Base-by-base conservation (phyloP, 2,113 vertebrate species). In the Elachura formosa region DNA sequence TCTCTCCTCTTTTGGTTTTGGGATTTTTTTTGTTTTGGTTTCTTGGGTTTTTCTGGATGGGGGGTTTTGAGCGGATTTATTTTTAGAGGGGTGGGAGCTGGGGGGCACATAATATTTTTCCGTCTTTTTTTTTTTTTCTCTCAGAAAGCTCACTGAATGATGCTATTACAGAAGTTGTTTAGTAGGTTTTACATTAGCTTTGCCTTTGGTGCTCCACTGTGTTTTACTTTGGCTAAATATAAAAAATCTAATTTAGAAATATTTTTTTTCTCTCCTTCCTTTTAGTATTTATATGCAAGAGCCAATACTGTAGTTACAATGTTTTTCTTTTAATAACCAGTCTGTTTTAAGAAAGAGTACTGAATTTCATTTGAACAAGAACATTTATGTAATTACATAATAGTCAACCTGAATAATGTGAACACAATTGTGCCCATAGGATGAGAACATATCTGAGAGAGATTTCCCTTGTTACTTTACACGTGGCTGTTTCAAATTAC, bases 401-500 rank as follows among this genome's bases (percentile, higher is more conserved):
- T 82, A 82, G 73, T 83, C 75, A 43, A 31, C 38, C 73, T 73
- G 67, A 89, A 69, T 90, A 87, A 69, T 36, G 41, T 36, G 72
- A 51, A 69, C n/a, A 24, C 40, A 58, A 28, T 83, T 79, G n/a
- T 83, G 74, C 58, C 75, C 63, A 52, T 9, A 87, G 84, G 75
- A 91, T 90, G 63, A 88, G 43, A 71, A 59, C 45, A 56, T 3
- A 29, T 61, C 66, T n/a, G 46, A 49, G 78, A 36, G 80, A 94
- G 34, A 63, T 90, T 94, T 96, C 71, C 91, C 81, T 63, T 85
- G 71, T 80, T 79, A 29, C 67, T 87, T 73, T 88, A 55, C 89
- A 90, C 12, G 28, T 90, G 94, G 78, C 85, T 91, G 81, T 89
- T 91, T 95, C 90, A 91, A 87, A 87, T 94, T 97, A 83, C 89